A percentile compares a stretch with the other conserved stretches of the same genome.
Conservation (phyloP, 1,140 invertebrate species). For the Aphidius gifuensis region DNA sequence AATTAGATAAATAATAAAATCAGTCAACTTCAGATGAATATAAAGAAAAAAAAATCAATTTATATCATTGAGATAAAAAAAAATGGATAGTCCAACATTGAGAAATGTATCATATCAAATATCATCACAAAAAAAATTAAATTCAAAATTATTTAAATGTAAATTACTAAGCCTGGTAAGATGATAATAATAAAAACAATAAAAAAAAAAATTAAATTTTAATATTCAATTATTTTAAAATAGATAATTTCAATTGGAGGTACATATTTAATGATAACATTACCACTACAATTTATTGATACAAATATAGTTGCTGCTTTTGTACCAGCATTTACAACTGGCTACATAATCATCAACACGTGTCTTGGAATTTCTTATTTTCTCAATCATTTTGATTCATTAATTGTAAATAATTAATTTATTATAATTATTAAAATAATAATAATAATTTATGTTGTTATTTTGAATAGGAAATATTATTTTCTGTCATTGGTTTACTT, state of each 20-base stretch:
- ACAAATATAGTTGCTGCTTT: constrained; percentile 27
- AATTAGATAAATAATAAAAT: neutral
- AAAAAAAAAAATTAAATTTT: constrained; percentile 4
- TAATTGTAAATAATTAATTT: constrained; percentile 18
- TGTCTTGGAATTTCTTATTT: constrained; percentile 24
- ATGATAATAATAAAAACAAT: no score
- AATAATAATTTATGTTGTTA: no score
- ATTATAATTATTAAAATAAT: neutral
- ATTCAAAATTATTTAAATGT: no score
- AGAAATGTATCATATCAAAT: no score
- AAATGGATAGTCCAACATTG: no score
- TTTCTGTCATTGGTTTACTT: constrained; percentile 3
- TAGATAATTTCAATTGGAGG: constrained; percentile 35
- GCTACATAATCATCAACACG: constrained; percentile 34
- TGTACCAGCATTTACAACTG: constrained; percentile 33
- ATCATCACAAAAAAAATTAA: neutral
- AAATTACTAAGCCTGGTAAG: no score
- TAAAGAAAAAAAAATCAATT: no score
- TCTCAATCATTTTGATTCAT: constrained; percentile 11
- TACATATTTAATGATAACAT: constrained; percentile 17
- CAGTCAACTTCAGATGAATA: neutral
- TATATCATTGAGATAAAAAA: no score
- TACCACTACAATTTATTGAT: constrained; percentile 22
- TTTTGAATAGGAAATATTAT: constrained; percentile 15
- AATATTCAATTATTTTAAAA: constrained; percentile 2